Base-by-base conservation (phyloP, 2,888 invertebrate genomes). In the Eupithecia abbreviata region DNA sequence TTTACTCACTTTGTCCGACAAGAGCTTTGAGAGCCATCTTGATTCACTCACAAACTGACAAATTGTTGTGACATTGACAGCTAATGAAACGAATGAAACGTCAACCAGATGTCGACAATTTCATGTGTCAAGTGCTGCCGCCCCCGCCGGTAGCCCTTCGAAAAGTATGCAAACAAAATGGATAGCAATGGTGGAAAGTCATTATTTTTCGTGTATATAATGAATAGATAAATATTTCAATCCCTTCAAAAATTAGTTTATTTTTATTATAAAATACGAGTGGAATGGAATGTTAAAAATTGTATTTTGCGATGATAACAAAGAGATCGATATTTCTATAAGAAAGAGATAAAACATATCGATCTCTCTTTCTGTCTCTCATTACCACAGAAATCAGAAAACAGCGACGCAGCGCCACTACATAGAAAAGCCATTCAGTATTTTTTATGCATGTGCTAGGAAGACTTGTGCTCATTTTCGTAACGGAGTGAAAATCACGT, bases 1-100 rank as follows among this genome's bases (percentile, higher is more conserved):
- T 82, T 83, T 89, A 97, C 98, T 98, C 95, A 98, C 98, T 98
- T 95, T 97, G 97, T 83, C 98, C 98, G 89, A 98, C 98, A 91
- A 97, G 96, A 91, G 96, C 97, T 96, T 98, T 98, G 89, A 98
- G 96, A 95, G 98, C 98, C 98, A 98, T 98, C 95, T 96, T 97
- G 95, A 87, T 91, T 86, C 88, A 90, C 86, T 92, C 71, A 73
- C 75, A 73, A 87, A 94, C 92, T 92, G 90, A 88, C 72, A 69
- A 69, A 47, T 18, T 42, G 55, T 58, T 30, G 30, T 67, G 69
- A 69, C 42, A 62, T 45, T 69, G 69, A 47, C 69, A 49, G 47
- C 5, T 45, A 2, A 30, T 10, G 47, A 4, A 45, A 69, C 49
- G 45, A 68, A 51, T 67, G 67, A 66, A 51, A 66, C 65, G 69